A percentile compares a stretch with the other conserved stretches of the same genome.
Evolutionary conservation across 1,140 invertebrate species (phyloP).

Genomic region (Argopecten irradians): DNA sequence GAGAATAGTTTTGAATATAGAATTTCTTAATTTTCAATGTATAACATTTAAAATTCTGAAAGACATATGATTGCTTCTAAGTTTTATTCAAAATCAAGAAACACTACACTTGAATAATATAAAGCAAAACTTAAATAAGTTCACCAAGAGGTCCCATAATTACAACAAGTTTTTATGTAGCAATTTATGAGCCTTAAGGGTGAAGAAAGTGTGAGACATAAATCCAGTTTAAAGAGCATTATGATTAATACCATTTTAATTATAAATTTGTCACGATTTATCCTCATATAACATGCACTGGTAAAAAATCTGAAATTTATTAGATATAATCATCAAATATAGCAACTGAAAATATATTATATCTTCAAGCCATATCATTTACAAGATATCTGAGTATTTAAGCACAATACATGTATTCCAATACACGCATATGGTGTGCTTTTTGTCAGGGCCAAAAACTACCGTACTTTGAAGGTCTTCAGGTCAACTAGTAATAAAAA

Average conservation of each 20-base stretch:
- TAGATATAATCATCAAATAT: too few relatives aligned
- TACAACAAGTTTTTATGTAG: background rate
- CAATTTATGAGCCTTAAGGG: background rate
- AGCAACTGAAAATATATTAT: background rate
- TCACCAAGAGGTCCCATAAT: background rate
- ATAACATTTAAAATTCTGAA: background rate
- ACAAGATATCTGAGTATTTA: too few relatives aligned
- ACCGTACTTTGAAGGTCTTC: too few relatives aligned
- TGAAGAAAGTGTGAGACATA: background rate
- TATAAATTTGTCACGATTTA: background rate
- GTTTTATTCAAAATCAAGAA: conserved; percentile 7
- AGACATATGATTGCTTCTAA: background rate
- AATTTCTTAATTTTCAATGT: background rate
- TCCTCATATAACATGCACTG: background rate
- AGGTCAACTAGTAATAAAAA: too few relatives aligned
- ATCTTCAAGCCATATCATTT: too few relatives aligned
- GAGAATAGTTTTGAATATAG: background rate
- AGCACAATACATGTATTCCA: too few relatives aligned
- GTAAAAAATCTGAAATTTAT: background rate
- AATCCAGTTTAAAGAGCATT: background rate
- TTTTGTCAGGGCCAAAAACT: too few relatives aligned
- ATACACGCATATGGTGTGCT: too few relatives aligned
- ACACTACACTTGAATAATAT: background rate
- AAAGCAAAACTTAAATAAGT: background rate
- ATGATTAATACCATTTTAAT: background rate